Evolutionary conservation across 2,888 invertebrate species (phyloP).

Genomic region (Dryadula phaetusa): DNA sequence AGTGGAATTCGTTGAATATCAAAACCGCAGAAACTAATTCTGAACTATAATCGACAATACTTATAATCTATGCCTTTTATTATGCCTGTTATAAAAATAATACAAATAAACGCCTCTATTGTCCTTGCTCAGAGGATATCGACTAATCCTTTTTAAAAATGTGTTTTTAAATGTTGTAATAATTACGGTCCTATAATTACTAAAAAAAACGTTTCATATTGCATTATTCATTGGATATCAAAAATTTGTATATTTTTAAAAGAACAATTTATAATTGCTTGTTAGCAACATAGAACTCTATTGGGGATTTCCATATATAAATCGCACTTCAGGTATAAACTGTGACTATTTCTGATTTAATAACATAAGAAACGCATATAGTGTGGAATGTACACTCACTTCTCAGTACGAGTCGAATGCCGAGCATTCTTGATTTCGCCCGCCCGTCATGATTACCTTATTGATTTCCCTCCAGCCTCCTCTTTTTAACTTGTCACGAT

Average conservation of each 20-base stretch:
- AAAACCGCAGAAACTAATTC: neutral
- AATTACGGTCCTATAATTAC: neutral
- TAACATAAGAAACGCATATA: constrained; percentile 8
- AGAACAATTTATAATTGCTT: neutral
- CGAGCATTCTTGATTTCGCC: constrained; percentile 37
- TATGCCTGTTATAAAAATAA: constrained; percentile 9
- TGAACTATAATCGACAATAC: neutral
- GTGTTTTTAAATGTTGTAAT: too few relatives aligned
- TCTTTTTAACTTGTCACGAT: constrained; percentile 41
- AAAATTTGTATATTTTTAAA: neutral
- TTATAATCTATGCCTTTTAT: neutral
- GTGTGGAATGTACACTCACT: constrained; percentile 12
- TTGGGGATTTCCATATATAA: neutral
- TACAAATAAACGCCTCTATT: neutral
- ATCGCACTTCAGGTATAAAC: neutral
- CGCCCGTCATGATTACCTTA: constrained; percentile 37
- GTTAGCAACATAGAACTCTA: neutral
- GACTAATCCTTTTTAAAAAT: neutral
- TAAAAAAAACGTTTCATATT: constrained; percentile 2
- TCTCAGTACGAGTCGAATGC: constrained; percentile 22
- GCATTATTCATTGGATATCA: neutral
- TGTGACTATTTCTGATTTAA: constrained; percentile 8
- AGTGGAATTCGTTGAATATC: constrained; percentile 19
- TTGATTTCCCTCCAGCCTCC: constrained; percentile 39
- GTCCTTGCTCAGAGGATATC: neutral